Evolutionary conservation across 2,888 invertebrate species (phyloP), one percentile per base, ranked within the genome.

Genomic region (Lumbricus terrestris): DNA sequence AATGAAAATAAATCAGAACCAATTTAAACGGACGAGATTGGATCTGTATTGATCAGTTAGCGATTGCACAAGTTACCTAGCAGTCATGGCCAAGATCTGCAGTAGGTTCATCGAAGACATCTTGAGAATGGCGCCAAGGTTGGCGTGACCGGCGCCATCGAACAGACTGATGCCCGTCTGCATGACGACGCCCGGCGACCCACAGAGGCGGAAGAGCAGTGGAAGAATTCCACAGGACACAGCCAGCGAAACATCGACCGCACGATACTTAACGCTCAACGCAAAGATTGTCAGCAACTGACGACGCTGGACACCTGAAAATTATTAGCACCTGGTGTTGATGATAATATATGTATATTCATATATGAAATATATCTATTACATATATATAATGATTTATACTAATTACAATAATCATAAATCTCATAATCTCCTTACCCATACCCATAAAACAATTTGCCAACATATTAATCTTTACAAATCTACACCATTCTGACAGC

Each of bases 201-300:
- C 93, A 90, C 95, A 94, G 91, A 96, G 94, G 40, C 94, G 93
- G 92, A 94, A 95, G 83, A 96, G 94, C 20, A 96, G 94, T 1
- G 95, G 95, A 82, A 96, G 94, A 47, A 96, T 94, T 82, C 96
- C 96, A 93, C 96, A 95, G 33, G 96, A 95, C 18, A 96, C 96
- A 2, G 96, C 96, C 83, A 96, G 95, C n/a, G 95, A 95, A 47
- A 96, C 94, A 93, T 96, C 96, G 90, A 95, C 95, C 0, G 96
- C 95, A 91, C 95, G 95, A 93, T 96, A 96, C 91, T 95, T 95
- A 18, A 96, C 95, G 93, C 96, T 96, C 91, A 96, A 93, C 8
- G 96, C 95, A 93, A 96, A 96, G 18, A 96, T 94, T 0, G 95
- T 96, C 69, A 96, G 94, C 88, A 96, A 93, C 91, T 96, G 94